These are phyloP conservation scores for Temnopleurus reevesii DNA, from an alignment of 53 echinoderm and acorn worm genomes.

Conservation along the genomic window DNA sequence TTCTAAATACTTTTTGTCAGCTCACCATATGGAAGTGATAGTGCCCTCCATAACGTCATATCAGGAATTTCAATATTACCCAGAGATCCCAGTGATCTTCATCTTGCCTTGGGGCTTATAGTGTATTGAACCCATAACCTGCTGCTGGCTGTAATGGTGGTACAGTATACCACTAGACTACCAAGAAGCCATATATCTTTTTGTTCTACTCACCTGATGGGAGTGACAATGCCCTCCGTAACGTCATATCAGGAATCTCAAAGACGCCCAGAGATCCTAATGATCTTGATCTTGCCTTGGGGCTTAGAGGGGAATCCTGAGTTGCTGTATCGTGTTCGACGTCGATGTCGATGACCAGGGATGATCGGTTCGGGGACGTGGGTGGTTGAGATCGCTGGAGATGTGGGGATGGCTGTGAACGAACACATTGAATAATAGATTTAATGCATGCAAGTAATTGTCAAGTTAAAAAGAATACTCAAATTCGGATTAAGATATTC, in stretches of 20 bases:
- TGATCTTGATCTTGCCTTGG: neutral
- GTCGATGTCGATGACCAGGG: conserved; percentile 38
- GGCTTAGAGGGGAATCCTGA: neutral
- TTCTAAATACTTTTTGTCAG: too few species aligned
- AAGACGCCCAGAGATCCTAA: neutral
- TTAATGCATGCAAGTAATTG: neutral
- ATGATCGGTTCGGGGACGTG: neutral
- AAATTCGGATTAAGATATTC: too few species aligned
- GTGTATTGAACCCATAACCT: too few species aligned
- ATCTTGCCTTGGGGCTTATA: neutral
- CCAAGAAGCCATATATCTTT: too few species aligned
- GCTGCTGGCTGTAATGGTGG: too few species aligned
- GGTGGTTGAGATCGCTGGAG: neutral
- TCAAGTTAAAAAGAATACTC: too few species aligned
- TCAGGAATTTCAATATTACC: conserved; percentile 11
- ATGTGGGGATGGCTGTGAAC: conserved; percentile 19
- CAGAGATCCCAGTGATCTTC: conserved; percentile 4
- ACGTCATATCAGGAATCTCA: neutral
- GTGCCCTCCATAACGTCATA: conserved; percentile 1
- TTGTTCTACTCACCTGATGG: conserved; percentile 19
- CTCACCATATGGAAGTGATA: conserved; percentile 41
- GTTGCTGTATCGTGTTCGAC: neutral
- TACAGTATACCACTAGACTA: too few species aligned
- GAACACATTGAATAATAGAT: neutral
- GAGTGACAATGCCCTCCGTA: conserved; percentile 24